A percentile compares a stretch with the other conserved stretches of the same genome.
phyloP scores from a whole-genome alignment of 2,113 vertebrate species.

The Sterrhoptilus dennistouni region DNA sequence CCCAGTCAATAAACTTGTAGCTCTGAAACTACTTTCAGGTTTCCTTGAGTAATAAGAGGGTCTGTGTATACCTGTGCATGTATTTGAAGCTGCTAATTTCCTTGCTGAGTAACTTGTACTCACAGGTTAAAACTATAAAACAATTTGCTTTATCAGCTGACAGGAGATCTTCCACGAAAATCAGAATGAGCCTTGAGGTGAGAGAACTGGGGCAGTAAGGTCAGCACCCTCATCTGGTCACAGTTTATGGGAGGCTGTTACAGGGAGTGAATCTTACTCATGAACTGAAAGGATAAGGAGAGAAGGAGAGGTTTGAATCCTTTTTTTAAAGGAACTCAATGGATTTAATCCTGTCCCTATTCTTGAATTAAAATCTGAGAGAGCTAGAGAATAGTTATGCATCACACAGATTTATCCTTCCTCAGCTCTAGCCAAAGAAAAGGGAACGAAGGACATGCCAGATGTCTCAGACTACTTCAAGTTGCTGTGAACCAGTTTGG shows the following conservation, averaged over 20 bases:
- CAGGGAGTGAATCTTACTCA: not conserved
- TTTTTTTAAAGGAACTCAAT: not conserved
- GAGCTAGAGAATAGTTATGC: not conserved
- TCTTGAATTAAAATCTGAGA: not conserved
- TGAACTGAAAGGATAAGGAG: not conserved
- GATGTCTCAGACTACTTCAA: slow-evolving; percentile 15
- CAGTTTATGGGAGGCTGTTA: not conserved
- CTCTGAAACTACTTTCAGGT: slow-evolving; percentile 68
- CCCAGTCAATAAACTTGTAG: slow-evolving; percentile 64
- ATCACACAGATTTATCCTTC: not conserved
- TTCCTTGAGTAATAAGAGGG: slow-evolving; percentile 34
- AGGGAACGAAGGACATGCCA: not conserved
- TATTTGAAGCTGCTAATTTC: slow-evolving; percentile 37
- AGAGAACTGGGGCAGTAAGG: not conserved
- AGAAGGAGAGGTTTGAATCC: not conserved
- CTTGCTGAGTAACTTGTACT: not conserved
- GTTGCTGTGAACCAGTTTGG: not conserved
- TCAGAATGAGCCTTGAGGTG: not conserved
- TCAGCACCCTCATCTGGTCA: not conserved
- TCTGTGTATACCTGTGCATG: slow-evolving; percentile 21
- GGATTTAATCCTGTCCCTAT: not conserved
- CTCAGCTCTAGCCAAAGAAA: not conserved
- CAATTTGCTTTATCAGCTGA: not conserved
- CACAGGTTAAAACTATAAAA: not conserved
- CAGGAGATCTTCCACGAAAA: not conserved